These are phyloP conservation scores for Drosophila kuntzei DNA, from an alignment of 2,888 invertebrate genomes.

Conservation along the genomic window DNA sequence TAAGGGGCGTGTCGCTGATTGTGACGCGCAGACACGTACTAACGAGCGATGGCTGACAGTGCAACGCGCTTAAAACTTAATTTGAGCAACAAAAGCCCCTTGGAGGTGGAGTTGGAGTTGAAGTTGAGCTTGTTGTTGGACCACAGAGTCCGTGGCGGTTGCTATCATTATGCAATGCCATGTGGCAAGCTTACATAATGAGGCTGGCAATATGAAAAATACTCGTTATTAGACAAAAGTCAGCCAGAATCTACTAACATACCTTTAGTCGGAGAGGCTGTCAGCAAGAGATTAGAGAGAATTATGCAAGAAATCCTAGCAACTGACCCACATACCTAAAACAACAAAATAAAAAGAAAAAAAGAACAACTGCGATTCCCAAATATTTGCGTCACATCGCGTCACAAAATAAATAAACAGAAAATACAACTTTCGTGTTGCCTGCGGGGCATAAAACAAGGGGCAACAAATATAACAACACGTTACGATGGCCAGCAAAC, in stretches of 20 bases:
- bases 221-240: slow-evolving; percentile 2
- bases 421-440: slow-evolving; percentile 7
- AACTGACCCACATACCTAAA: slow-evolving; percentile 31
- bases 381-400: slow-evolving; percentile 34
- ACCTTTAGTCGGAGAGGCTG: slow-evolving; percentile 38
- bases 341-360: not conserved
- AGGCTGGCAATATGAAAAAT: slow-evolving; percentile 39
- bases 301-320: slow-evolving; percentile 5
- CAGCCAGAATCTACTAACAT: slow-evolving; percentile 14
- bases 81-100: slow-evolving; percentile 53
- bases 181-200: slow-evolving; percentile 59
- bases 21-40: slow-evolving; percentile 61
- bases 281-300: slow-evolving; percentile 51
- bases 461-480: slow-evolving; percentile 2
- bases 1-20: slow-evolving; percentile 33
- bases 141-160: slow-evolving; percentile 17
- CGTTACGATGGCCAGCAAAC: slow-evolving; percentile 18
- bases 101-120: slow-evolving; percentile 12
- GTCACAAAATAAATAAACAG: slow-evolving; percentile 32
- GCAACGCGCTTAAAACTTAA: slow-evolving; percentile 67
- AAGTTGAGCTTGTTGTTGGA: not conserved
- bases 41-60: slow-evolving; percentile 64
- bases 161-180: slow-evolving; percentile 62
- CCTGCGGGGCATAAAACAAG: slow-evolving; percentile 3
- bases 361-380: slow-evolving; percentile 29